Percentiles rank a stretch among this genome's conserved stretches.
Conservation (phyloP, 1,140 invertebrate genomes). For the Rhopalosiphum maidis region DNA sequence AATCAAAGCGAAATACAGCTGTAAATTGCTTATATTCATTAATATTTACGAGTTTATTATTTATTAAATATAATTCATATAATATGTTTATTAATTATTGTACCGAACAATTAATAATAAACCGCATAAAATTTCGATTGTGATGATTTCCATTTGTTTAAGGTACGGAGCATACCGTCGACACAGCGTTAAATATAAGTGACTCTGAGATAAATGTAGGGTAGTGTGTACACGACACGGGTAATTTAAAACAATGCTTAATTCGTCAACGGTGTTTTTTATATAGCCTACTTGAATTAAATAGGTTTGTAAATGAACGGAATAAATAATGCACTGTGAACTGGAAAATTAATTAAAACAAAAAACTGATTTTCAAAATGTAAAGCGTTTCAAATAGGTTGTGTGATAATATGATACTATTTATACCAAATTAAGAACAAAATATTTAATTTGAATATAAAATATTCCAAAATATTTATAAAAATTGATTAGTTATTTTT, state of each 20-base stretch:
- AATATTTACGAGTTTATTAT: background rate
- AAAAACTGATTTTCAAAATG: background rate
- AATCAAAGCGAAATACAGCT: background rate
- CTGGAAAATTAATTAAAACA: conserved; percentile 1
- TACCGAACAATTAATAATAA: background rate
- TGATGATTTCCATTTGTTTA: background rate
- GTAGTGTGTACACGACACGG: conserved; percentile 4
- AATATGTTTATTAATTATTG: background rate
- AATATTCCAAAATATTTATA: background rate
- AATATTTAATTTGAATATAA: background rate
- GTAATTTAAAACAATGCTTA: conserved; percentile 17
- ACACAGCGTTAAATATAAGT: conserved; percentile 10
- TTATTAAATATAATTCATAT: background rate
- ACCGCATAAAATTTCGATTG: background rate
- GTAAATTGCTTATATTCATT: background rate
- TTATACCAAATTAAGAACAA: background rate
- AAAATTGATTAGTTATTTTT: background rate
- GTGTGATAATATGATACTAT: background rate
- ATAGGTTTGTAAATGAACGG: background rate
- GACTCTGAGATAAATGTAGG: background rate
- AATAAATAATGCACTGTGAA: conserved; percentile 1
- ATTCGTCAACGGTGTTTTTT: conserved; percentile 1
- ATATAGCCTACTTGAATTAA: background rate
- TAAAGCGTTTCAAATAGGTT: background rate
- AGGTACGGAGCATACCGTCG: background rate